These are phyloP conservation scores for Ips typographus DNA, from an alignment of 1,140 invertebrate species.

Conservation along the genomic window DNA sequence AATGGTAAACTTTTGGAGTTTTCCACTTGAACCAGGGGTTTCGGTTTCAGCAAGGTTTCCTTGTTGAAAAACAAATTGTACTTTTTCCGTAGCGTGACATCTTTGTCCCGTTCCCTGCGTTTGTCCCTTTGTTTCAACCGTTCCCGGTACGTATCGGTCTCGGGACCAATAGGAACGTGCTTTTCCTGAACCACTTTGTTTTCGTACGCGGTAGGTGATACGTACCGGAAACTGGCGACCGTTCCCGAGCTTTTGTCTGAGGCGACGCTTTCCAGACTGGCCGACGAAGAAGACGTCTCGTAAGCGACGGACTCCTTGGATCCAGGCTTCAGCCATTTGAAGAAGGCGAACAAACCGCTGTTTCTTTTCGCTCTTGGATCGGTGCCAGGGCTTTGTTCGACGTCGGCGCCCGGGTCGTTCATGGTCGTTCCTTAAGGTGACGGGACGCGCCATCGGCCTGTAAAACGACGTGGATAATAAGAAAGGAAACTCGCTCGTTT, in stretches of 20 bases:
- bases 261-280: constrained; percentile 59
- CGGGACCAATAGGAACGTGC: constrained; percentile 53
- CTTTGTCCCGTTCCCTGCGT: constrained; percentile 57
- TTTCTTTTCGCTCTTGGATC: constrained; percentile 51
- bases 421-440: constrained; percentile 38
- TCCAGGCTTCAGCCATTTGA: constrained; percentile 55
- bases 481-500: neutral
- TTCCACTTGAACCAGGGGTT: constrained; percentile 49
- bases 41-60: constrained; percentile 47
- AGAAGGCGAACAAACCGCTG: constrained; percentile 55
- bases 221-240: constrained; percentile 70
- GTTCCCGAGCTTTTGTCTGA: constrained; percentile 68
- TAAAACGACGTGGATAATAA: neutral
- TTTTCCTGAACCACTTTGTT: constrained; percentile 52
- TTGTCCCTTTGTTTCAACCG: constrained; percentile 62
- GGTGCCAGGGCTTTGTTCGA: constrained; percentile 48
- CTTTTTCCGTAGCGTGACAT: constrained; percentile 63
- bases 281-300: constrained; percentile 34
- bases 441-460: constrained; percentile 20
- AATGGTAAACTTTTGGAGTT: constrained; percentile 56
- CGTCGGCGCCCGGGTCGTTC: constrained; percentile 38
- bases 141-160: constrained; percentile 62
- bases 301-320: constrained; percentile 45
- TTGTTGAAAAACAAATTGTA: constrained; percentile 61
- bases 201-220: constrained; percentile 57